Evolutionary conservation across 2,797 vertebrate species (phyloP), one percentile per base, ranked within the genome.

Genomic region (Esox lucius): DNA sequence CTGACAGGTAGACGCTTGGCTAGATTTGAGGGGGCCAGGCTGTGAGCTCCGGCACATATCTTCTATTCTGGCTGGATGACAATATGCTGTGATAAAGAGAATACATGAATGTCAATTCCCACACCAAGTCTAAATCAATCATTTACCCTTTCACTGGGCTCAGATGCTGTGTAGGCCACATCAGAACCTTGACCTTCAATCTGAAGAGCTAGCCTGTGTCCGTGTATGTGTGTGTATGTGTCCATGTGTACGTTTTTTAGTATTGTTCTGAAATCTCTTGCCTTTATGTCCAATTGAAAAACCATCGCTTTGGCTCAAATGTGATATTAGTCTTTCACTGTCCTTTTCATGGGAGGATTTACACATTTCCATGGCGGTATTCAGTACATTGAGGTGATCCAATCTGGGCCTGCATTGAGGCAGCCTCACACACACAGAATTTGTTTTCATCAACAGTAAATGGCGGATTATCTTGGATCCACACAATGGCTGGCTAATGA

Each of bases 371-470:
- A 26, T 69, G 68, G 68, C 68, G 3, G 39, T 8, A 69, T 51
- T 26, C 31, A 75, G n/a, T 61, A 61, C 24, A 13, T 24, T 61
- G 9, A 61, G 12, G n/a, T 61, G 39, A 75, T 75, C 80, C 81
- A 78, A 83, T 84, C 85, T 83, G 74, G 59, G 70, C 59, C 68
- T 73, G 80, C 66, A 81, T 84, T 79, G 79, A 75, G 75, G 83
- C 70, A 71, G 11, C 33, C 15, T 77, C 80, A 70, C 75, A 76
- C 80, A 70, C 75, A 76, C 83, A 79, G 81, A 82, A 83, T 87
- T 85, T 87, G 83, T 87, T 87, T 85, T 83, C 85, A 87, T 87
- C 85, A 85, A 71, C 75, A 68, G 78, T 82, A 83, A 87, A 83
- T 78, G 85, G 76, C 73, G 81, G 80, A 82, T 85, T 78, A 82